Evolutionary conservation across 1,140 invertebrate genomes (phyloP), one percentile per base, ranked within the genome.

Genomic region (Trinorchestia longiramus): DNA sequence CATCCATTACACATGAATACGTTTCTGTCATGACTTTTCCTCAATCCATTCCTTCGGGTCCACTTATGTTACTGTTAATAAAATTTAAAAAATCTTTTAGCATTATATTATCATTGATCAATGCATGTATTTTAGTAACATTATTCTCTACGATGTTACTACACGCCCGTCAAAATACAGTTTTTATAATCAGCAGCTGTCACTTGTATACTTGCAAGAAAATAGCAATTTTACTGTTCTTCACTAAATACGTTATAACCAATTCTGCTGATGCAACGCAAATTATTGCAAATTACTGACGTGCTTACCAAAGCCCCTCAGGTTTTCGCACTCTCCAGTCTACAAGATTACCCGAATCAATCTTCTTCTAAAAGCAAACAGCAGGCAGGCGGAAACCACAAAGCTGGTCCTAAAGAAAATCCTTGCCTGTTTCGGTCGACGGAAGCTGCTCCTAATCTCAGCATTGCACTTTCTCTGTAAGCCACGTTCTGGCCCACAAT

Each of bases 311-410:
- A 77, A 77, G 62, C 62, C 15, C 62, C 62, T 15, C 15, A 77
- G 62, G 62, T 36, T 77, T 77, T 36, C 62, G 11, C 28, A 77
- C 62, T 77, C 62, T 77, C 62, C 62, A 77, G 62, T 77, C 62
- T 23, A 77, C 62, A 36, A 77, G 62, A 77, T 77, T 77, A 77
- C 62, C 62, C 62, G 62, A 77, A 77, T 77, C 62, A 77, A 77
- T 77, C 62, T 77, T 77, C 62, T 28, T 77, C 62, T 77, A 77
- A 77, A 77, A 77, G 62, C 62, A 77, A 77, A 77, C 62, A 77
- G 62, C 36, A 28, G 62, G 62, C 62, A 77, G 62, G 62, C 62
- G 62, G 15, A 36, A 77, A 77, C 62, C 62, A 77, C 28, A 28
- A 36, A 77, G 62, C 62, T 77, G 36, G 62, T 77, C 62, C 62